These are phyloP conservation scores for Philereme transversata DNA, from an alignment of 2,888 invertebrate genomes.

Conservation along the genomic window DNA sequence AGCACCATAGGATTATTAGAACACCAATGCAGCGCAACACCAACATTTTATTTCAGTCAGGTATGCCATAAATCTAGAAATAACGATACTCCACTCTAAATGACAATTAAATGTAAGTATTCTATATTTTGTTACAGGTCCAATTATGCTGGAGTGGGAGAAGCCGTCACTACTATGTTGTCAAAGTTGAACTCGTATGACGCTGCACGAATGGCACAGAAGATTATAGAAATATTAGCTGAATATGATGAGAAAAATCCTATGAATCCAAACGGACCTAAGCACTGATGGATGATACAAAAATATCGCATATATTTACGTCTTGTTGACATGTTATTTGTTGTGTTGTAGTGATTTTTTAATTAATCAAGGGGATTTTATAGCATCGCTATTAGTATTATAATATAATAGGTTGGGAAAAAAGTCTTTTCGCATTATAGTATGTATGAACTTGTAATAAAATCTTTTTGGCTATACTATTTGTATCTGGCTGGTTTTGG, in stretches of 20 bases:
- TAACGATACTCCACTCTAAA: no score
- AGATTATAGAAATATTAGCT: conserved; percentile 66
- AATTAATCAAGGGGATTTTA: not conserved
- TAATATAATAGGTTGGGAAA: no score
- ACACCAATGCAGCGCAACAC: no score
- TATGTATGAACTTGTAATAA: no score
- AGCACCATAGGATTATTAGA: no score
- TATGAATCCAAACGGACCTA: conserved; percentile 61
- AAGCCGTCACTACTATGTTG: conserved; percentile 57
- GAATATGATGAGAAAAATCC: conserved; percentile 68
- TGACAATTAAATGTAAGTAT: not conserved
- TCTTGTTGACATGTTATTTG: not conserved
- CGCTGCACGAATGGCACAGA: conserved; percentile 58
- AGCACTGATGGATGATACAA: conserved; percentile 40
- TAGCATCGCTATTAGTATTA: not conserved
- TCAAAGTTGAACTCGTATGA: conserved; percentile 64
- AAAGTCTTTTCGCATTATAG: no score
- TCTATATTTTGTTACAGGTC: conserved; percentile 36
- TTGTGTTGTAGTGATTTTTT: not conserved
- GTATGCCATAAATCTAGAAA: no score
- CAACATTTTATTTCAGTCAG: no score
- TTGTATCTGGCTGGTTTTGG: no score
- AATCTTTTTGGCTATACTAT: no score
- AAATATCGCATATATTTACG: not conserved
- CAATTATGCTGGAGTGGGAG: conserved; percentile 59